These are phyloP conservation scores for Pimpla rufipes DNA, from an alignment of 2,888 invertebrate genomes.

Conservation along the genomic window DNA sequence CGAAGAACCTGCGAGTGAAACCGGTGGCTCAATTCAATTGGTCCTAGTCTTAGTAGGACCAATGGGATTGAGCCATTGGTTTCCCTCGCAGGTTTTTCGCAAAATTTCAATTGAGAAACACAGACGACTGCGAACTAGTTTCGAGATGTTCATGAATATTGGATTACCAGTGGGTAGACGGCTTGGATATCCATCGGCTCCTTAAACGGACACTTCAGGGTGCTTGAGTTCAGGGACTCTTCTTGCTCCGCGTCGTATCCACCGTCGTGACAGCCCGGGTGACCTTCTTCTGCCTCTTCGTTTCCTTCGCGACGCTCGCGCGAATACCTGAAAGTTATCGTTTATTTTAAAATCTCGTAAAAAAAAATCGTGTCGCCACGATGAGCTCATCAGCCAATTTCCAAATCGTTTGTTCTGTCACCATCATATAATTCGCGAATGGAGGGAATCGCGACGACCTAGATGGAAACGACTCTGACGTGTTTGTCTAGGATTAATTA, in stretches of 20 bases:
- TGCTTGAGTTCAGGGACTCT: not conserved
- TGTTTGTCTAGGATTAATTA: not conserved
- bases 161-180: not conserved
- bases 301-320: not conserved
- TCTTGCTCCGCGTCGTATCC: conserved; percentile 3
- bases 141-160: not conserved
- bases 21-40: not conserved
- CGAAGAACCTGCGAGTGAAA: not conserved
- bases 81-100: not conserved
- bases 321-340: not conserved
- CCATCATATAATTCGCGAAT: not conserved
- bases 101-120: not conserved
- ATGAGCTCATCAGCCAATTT: not conserved
- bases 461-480: not conserved
- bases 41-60: not conserved
- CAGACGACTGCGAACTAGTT: not conserved
- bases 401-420: not conserved
- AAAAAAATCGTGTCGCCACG: not conserved
- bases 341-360: not conserved
- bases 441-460: not conserved
- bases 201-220: not conserved
- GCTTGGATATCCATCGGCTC: not conserved
- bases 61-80: not conserved
- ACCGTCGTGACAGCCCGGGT: not conserved
- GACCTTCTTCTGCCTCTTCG: conserved; percentile 3